A percentile compares a stretch with the other conserved stretches of the same genome.
These are phyloP conservation scores for Spinus pinus DNA, from an alignment of 2,797 vertebrate species.

Conservation along the genomic window DNA sequence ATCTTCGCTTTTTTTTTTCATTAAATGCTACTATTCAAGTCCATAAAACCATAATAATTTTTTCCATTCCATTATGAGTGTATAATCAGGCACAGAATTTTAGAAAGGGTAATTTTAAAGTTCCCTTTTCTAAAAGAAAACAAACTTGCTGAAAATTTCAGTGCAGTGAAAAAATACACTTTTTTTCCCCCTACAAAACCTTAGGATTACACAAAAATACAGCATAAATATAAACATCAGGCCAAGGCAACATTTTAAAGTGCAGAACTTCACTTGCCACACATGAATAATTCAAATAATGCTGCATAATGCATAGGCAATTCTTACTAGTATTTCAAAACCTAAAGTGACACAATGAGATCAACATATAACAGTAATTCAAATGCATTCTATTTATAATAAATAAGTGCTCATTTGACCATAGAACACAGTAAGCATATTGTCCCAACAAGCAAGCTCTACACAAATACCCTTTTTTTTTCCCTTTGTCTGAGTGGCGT, in stretches of 20 bases:
- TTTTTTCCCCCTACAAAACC: background rate
- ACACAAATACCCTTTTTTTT: background rate
- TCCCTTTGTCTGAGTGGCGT: background rate
- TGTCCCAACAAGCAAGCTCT: background rate
- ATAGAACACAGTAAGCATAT: background rate
- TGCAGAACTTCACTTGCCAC: slow-evolving; percentile 44
- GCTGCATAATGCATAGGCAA: slow-evolving; percentile 24
- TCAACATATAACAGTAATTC: slow-evolving; percentile 49
- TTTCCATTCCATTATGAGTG: background rate
- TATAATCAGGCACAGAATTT: background rate
- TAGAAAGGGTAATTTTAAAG: background rate
- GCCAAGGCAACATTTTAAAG: slow-evolving; percentile 61
- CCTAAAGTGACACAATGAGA: slow-evolving; percentile 30
- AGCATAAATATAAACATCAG: slow-evolving; percentile 26
- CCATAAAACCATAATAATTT: background rate
- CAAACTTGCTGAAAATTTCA: slow-evolving; percentile 8
- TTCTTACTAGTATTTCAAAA: slow-evolving; percentile 44
- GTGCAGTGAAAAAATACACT: slow-evolving; percentile 9
- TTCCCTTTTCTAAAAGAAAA: background rate
- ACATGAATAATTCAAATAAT: slow-evolving; percentile 2
- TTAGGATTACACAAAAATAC: background rate
- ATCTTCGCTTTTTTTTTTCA: background rate
- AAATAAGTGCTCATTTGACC: slow-evolving; percentile 39
- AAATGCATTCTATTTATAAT: slow-evolving; percentile 52
- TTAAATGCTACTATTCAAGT: background rate